A percentile compares a stretch with the other conserved stretches of the same genome.
These are phyloP conservation scores for Cephalotes varians DNA, from an alignment of 2,888 invertebrate species.

Conservation along the genomic window DNA sequence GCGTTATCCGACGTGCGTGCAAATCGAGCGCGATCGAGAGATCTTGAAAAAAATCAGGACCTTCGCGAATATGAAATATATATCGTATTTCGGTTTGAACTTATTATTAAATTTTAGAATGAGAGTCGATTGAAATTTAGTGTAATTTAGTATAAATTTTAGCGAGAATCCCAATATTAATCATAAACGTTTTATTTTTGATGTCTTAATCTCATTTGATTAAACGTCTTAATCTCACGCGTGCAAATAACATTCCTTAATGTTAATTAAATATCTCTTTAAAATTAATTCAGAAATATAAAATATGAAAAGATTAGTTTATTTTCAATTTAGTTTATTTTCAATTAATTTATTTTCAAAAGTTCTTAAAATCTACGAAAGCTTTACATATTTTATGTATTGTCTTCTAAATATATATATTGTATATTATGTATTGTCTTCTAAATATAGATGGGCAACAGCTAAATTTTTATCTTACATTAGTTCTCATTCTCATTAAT, in stretches of 20 bases:
- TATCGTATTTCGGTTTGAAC: neutral
- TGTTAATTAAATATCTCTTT: neutral
- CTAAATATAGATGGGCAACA: neutral
- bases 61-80: constrained; percentile 1
- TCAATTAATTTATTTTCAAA: too few relatives aligned
- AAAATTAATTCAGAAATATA: neutral
- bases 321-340: too few relatives aligned
- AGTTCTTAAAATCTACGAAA: neutral
- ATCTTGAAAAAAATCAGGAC: constrained; percentile 50
- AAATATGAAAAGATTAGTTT: too few relatives aligned
- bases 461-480: neutral
- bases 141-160: neutral
- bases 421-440: too few relatives aligned
- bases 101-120: neutral
- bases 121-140: neutral
- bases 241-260: too few relatives aligned
- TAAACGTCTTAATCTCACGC: neutral
- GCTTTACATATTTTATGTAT: neutral
- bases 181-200: neutral
- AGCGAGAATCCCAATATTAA: neutral
- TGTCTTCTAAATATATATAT: neutral
- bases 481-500: neutral
- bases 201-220: too few relatives aligned
- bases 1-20: constrained; percentile 62
- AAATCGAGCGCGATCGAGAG: constrained; percentile 60